Evolutionary conservation across 2,888 invertebrate species (phyloP), one percentile per base, ranked within the genome.

Genomic region (Cancer borealis): DNA sequence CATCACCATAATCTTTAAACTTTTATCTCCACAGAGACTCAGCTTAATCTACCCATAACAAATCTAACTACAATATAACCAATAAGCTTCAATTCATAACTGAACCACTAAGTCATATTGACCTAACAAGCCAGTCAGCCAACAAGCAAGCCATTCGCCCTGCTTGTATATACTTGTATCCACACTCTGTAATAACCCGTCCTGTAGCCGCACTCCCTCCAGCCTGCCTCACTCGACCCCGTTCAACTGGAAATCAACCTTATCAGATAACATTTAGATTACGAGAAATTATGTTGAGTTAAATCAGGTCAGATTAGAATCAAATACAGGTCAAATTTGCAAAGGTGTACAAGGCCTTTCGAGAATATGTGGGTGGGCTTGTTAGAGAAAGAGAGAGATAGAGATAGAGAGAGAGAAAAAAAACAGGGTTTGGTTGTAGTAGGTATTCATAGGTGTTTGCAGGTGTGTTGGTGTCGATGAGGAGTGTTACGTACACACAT

Each of bases 241-340:
- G 79, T 79, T 79, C 79, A 79, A 30, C 79, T 30, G 79, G 79
- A 79, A 79, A 79, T 79, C 79, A 79, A 30, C 79, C 79, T 79
- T 30, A 79, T 79, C 79, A 79, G 79, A 79, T 79, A 79, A 30
- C 79, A 79, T 79, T 79, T 30, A 79, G 30, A 79, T 79, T 79
- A 30, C 79, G 30, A 79, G 79, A 79, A 79, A 79, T 79, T 79
- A 79, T 79, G 79, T 79, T 79, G 79, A 79, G 79, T 79, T 79
- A 79, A 79, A 79, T 79, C 79, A 79, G 79, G 79, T 17, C 79
- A 30, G 79, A 79, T 79, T 26, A 30, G 79, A 30, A 79, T 26
- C 26, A 79, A 30, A 79, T 79, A 79, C 79, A 14, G 30, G 6
- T 10, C 30, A 30, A 26, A 30, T 79, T 79, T 79, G 79, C 79